A percentile compares a stretch with the other conserved stretches of the same genome.
phyloP scores from a whole-genome alignment of 2,113 vertebrate genomes.

The Picathartes gymnocephalus region DNA sequence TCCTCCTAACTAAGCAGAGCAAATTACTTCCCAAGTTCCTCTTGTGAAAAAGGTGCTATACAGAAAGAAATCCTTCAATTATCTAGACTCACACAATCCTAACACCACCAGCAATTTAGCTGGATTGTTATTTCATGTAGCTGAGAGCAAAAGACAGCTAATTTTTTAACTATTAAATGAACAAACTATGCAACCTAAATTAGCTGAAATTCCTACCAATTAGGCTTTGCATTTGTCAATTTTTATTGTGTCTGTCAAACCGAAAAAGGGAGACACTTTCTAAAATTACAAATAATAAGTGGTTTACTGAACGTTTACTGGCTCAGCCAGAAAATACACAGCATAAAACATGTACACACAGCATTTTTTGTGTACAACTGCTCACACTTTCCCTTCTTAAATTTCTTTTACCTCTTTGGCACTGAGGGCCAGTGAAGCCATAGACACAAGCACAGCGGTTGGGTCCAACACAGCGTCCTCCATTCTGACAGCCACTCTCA shows the following conservation, averaged over 20 bases:
- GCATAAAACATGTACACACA: rapidly evolving
- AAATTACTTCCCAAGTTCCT: not conserved
- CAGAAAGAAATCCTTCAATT: not conserved
- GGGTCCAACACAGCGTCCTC: constrained; percentile 76
- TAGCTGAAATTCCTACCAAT: not conserved
- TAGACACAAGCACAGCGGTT: constrained; percentile 77
- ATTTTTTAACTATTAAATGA: not conserved
- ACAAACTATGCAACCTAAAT: not conserved
- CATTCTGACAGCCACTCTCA: constrained; percentile 75
- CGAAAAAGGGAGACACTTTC: not conserved
- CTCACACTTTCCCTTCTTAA: not conserved
- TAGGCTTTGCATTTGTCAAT: not conserved
- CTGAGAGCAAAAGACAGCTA: not conserved
- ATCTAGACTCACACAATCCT: not conserved
- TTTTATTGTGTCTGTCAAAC: not conserved
- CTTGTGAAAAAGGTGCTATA: not conserved
- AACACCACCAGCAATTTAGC: not conserved
- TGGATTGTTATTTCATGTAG: not conserved
- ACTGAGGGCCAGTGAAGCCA: constrained; percentile 78
- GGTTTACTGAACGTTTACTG: not conserved
- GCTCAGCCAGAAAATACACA: not conserved
- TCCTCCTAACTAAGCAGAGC: not conserved
- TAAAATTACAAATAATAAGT: not conserved
- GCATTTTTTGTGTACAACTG: not conserved
- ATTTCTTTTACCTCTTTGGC: constrained; percentile 75